A percentile compares a stretch with the other conserved stretches of the same genome.
Evolutionary conservation across 1,140 invertebrate species (phyloP).

Genomic region (Tachypleus tridentatus): DNA sequence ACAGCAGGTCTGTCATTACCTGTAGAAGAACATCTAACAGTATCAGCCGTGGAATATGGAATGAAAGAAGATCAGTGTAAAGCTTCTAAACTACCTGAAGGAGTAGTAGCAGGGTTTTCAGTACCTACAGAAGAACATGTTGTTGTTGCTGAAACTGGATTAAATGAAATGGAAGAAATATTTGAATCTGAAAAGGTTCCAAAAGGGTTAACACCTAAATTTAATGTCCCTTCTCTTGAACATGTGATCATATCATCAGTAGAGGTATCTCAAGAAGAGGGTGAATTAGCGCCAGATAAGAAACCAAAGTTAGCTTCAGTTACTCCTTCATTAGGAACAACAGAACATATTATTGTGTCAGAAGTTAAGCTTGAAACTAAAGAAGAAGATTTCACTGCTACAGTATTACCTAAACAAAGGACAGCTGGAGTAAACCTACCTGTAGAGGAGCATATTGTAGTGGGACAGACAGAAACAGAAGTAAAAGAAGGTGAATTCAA

Average conservation of each 20-base stretch:
- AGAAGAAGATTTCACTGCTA: slow-evolving; percentile 10
- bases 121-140: slow-evolving; percentile 24
- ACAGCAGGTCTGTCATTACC: slow-evolving; percentile 8
- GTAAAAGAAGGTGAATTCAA: slow-evolving; percentile 9
- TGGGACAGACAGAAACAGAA: slow-evolving; percentile 14
- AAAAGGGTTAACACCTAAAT: slow-evolving; percentile 10
- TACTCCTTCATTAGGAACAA: neutral
- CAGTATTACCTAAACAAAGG: slow-evolving; percentile 7
- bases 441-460: slow-evolving; percentile 15
- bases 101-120: slow-evolving; percentile 18
- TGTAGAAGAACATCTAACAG: slow-evolving; percentile 15
- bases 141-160: slow-evolving; percentile 10
- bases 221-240: slow-evolving; percentile 11
- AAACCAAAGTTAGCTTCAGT: slow-evolving; percentile 2
- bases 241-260: slow-evolving; percentile 2
- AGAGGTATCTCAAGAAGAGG: slow-evolving; percentile 4
- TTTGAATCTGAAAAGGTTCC: slow-evolving; percentile 11
- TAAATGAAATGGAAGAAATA: slow-evolving; percentile 6
- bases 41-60: slow-evolving; percentile 13
- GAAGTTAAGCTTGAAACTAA: slow-evolving; percentile 11
- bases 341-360: slow-evolving; percentile 11
- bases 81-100: slow-evolving; percentile 10
- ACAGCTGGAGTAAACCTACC: slow-evolving; percentile 14
- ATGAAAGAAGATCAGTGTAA: slow-evolving; percentile 12
- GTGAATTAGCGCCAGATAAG: slow-evolving; percentile 5